A percentile compares a stretch with the other conserved stretches of the same genome.
These are phyloP conservation scores for Smutsia temminckii DNA, from an alignment of 2,797 vertebrate species.

Conservation along the genomic window DNA sequence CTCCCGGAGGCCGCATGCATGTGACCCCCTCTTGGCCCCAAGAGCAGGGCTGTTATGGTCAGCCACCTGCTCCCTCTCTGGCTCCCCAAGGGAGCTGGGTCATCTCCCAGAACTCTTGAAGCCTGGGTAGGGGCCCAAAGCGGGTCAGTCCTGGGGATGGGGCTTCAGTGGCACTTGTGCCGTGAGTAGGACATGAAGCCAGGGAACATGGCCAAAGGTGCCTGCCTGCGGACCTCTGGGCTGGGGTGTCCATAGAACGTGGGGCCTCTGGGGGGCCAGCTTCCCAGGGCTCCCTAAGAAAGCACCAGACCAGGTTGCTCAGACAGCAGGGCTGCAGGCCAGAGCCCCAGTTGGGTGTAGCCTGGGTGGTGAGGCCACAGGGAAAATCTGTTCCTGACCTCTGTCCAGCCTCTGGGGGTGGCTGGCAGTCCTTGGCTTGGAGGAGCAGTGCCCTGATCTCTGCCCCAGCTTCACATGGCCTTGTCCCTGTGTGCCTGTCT, in stretches of 20 bases:
- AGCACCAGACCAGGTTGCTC: fast-evolving
- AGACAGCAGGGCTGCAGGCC: not conserved
- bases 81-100: not conserved
- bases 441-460: fast-evolving
- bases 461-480: fast-evolving
- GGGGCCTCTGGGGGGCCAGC: no score
- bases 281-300: not conserved
- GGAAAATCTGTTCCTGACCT: fast-evolving
- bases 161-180: fast-evolving
- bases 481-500: not conserved
- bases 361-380: no score
- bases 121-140: no score
- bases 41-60: not conserved
- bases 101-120: not conserved
- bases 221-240: no score
- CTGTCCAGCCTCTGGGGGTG: not conserved
- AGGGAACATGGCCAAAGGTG: fast-evolving
- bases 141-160: not conserved
- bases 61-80: not conserved
- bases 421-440: not conserved
- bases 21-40: fast-evolving
- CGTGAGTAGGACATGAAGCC: fast-evolving
- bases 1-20: not conserved
- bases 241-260: no score
- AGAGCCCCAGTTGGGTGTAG: no score